Percentiles rank a stretch among this genome's conserved stretches.
Evolutionary conservation across 2,797 vertebrate genomes (phyloP).

Genomic region (Poecilia velifera): DNA sequence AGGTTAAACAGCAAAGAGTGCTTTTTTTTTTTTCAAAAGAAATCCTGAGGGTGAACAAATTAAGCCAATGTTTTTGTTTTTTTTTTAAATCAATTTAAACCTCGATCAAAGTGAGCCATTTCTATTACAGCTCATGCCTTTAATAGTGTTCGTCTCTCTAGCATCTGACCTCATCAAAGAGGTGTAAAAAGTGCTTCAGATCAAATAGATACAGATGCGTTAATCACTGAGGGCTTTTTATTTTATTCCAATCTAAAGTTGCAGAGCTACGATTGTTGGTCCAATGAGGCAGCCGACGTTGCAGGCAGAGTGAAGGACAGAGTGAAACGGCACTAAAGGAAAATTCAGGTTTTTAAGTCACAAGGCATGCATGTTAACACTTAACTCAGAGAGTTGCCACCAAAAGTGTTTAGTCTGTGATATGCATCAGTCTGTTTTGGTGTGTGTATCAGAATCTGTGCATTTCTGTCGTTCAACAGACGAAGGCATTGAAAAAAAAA

Average conservation of each 20-base stretch:
- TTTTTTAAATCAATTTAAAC: conserved; percentile 11
- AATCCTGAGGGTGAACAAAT: conserved; percentile 59
- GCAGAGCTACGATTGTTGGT: conserved; percentile 48
- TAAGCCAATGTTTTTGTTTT: not conserved
- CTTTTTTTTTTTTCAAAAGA: conserved; percentile 19
- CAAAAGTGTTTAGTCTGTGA: conserved; percentile 46
- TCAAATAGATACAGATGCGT: conserved; percentile 3
- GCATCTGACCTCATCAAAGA: conserved; percentile 19
- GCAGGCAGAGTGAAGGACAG: conserved; percentile 82
- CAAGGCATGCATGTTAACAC: conserved; percentile 85
- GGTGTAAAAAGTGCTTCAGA: conserved; percentile 12
- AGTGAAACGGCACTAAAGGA: conserved; percentile 80
- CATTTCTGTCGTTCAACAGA: conserved; percentile 46
- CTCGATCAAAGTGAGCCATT: conserved; percentile 19
- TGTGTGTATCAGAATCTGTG: conserved; percentile 39
- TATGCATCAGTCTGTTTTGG: conserved; percentile 48
- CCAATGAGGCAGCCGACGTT: conserved; percentile 36
- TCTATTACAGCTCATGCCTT: conserved; percentile 23
- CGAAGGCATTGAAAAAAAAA: conserved; percentile 42
- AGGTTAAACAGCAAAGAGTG: conserved; percentile 26
- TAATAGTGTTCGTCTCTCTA: conserved; percentile 40
- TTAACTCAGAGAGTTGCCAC: conserved; percentile 69
- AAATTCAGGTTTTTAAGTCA: conserved; percentile 78
- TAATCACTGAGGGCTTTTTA: not conserved
- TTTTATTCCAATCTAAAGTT: conserved; percentile 10